Evolutionary conservation across 2,888 invertebrate species (phyloP).

Genomic region (Pyralis farinalis): DNA sequence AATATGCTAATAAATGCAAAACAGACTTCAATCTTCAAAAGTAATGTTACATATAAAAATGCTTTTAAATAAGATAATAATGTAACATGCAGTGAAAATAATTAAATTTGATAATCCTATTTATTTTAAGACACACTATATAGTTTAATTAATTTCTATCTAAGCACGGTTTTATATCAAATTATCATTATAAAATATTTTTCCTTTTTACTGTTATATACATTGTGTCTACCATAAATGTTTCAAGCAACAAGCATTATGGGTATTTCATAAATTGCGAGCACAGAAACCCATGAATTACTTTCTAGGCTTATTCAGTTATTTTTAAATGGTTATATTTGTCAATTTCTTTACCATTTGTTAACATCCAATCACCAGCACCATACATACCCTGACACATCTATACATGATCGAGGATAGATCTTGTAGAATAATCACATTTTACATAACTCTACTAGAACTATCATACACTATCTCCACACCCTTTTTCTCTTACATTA

Average conservation of each 20-base stretch:
- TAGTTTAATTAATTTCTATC: no score
- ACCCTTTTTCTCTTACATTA: no score
- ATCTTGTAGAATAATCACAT: slow-evolving; percentile 2
- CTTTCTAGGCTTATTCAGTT: neutral
- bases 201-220: neutral
- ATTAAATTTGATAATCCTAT: neutral
- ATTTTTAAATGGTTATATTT: slow-evolving; percentile 4
- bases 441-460: no score
- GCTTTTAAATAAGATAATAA: neutral
- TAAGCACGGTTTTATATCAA: no score
- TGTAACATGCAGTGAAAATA: slow-evolving; percentile 15
- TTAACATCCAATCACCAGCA: slow-evolving; percentile 38
- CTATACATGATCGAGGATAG: slow-evolving; percentile 11
- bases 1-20: slow-evolving; percentile 64
- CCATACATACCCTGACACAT: slow-evolving; percentile 53
- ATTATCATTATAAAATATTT: no score
- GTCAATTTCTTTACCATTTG: slow-evolving; percentile 3
- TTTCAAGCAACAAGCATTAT: neutral
- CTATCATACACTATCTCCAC: no score
- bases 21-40: slow-evolving; percentile 44
- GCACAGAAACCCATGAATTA: slow-evolving; percentile 5
- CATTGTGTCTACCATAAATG: neutral
- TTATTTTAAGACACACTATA: no score
- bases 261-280: slow-evolving; percentile 9
- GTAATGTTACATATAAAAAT: no score